phyloP scores from a whole-genome alignment of 2,888 invertebrate species.

The Euproctis similis region DNA sequence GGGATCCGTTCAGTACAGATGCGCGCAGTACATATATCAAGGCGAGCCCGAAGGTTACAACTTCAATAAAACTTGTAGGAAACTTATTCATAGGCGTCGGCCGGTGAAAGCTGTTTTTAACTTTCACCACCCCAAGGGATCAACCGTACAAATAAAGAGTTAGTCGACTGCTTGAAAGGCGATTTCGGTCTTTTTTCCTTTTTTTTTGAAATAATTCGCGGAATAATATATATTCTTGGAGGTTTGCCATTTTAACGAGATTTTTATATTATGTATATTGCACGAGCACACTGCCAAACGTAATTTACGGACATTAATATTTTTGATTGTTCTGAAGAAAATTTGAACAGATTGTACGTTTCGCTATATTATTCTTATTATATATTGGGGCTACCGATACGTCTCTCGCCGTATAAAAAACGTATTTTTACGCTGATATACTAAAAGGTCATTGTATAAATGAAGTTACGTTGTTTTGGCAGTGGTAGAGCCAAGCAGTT shows the following conservation, averaged over 20 bases:
- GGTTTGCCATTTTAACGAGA: constrained; percentile 27
- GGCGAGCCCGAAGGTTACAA: constrained; percentile 53
- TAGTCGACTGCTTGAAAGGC: constrained; percentile 48
- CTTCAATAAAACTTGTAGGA: constrained; percentile 52
- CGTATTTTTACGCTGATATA: no score
- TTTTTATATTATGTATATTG: not conserved
- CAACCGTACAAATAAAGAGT: constrained; percentile 67
- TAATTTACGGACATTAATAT: not conserved
- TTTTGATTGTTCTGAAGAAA: no score
- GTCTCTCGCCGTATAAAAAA: no score
- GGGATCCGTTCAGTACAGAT: constrained; percentile 45
- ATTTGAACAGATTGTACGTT: no score
- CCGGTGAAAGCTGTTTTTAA: constrained; percentile 67
- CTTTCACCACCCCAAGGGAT: constrained; percentile 61
- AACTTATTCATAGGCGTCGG: constrained; percentile 55
- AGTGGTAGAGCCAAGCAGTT: no score
- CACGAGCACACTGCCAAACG: not conserved
- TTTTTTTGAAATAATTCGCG: constrained; percentile 44
- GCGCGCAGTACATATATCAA: constrained; percentile 63
- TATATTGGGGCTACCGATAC: no score
- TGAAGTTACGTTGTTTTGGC: no score
- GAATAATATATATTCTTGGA: constrained; percentile 35
- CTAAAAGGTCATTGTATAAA: no score
- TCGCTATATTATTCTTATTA: no score
- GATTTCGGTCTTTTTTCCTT: constrained; percentile 53